These are phyloP conservation scores for Spizaetus ornatus DNA, from an alignment of 2,113 vertebrate species.

Conservation along the genomic window DNA sequence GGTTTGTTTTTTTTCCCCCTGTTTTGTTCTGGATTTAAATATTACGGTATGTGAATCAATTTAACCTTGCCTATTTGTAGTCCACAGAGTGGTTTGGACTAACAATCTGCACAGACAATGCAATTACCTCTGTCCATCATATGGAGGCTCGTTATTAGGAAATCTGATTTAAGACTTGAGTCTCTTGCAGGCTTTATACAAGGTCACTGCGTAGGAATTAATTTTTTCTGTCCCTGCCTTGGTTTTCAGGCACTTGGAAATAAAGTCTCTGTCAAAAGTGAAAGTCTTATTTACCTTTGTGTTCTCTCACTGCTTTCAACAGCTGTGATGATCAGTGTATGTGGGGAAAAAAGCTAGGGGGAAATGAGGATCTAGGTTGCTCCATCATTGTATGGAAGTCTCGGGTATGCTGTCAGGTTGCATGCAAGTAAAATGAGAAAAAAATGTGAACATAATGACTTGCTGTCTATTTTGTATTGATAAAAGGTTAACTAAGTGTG, in stretches of 20 bases:
- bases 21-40: not conserved
- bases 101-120: not conserved
- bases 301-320: not conserved
- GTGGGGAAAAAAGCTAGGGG: not conserved
- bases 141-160: not conserved
- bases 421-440: not conserved
- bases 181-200: not conserved
- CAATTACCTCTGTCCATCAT: not conserved
- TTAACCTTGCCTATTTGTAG: not conserved
- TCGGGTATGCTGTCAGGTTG: not conserved
- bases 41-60: not conserved
- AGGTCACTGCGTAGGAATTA: rapidly evolving
- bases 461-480: not conserved
- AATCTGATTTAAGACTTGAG: not conserved
- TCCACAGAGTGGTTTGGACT: not conserved
- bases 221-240: not conserved
- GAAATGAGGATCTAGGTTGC: not conserved
- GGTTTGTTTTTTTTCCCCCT: rapidly evolving
- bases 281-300: not conserved
- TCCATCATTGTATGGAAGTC: not conserved
- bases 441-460: not conserved
- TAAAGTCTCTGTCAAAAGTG: not conserved
- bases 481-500: not conserved
- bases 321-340: not conserved
- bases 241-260: not conserved